Conservation (phyloP, 2,888 invertebrate species). For the Chaetogeoica ovagalla region DNA sequence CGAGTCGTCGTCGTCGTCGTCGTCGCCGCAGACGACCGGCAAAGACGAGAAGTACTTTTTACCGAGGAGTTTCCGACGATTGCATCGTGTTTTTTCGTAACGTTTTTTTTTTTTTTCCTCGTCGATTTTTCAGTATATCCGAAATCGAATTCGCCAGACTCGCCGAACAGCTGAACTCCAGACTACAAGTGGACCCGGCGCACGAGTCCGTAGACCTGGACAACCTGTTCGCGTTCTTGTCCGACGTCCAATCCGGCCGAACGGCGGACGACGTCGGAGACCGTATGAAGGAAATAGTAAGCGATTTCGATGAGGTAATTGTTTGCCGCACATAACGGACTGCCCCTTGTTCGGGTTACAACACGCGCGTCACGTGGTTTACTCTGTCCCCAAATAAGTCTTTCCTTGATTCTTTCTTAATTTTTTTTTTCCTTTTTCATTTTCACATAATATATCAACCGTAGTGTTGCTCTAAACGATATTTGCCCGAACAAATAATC, state of each 20-base stretch:
- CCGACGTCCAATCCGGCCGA: conserved; percentile 71
- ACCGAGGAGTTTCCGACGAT: not conserved
- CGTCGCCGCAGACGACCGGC: not conserved
- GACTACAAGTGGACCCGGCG: conserved; percentile 60
- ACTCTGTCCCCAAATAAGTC: too few species aligned
- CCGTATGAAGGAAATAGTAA: conserved; percentile 80
- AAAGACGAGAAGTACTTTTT: conserved; percentile 60
- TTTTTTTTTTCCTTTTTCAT: too few species aligned
- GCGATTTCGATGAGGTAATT: conserved; percentile 76
- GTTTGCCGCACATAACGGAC: conserved; percentile 13
- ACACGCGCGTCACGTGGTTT: conserved; percentile 10
- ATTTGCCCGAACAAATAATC: too few species aligned
- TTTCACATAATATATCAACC: too few species aligned
- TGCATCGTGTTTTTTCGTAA: too few species aligned
- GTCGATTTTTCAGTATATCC: conserved; percentile 61
- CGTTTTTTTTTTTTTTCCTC: too few species aligned
- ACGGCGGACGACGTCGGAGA: conserved; percentile 80
- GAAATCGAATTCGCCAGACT: conserved; percentile 72
- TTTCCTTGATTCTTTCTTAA: too few species aligned
- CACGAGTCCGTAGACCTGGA: conserved; percentile 82
- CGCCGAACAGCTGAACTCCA: conserved; percentile 72
- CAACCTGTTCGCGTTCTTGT: conserved; percentile 86
- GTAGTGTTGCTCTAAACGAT: too few species aligned
- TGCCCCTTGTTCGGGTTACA: conserved; percentile 23
- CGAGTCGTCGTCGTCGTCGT: too few species aligned